Evolutionary conservation across 2,113 vertebrate species (phyloP), one percentile per base, ranked within the genome.

Genomic region (Lepus timidus): DNA sequence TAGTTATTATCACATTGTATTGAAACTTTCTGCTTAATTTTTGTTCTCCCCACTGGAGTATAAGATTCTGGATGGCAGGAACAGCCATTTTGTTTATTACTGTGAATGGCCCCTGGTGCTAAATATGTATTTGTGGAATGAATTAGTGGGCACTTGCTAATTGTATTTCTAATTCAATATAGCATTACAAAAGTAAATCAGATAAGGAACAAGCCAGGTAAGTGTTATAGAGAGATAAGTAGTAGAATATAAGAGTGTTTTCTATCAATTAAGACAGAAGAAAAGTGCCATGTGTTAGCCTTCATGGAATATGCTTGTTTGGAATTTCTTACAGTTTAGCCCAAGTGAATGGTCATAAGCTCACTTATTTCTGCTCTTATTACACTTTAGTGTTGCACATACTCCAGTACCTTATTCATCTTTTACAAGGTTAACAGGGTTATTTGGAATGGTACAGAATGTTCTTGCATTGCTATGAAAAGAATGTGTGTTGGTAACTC

Each of bases 371-470:
- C 65, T 93, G 70, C 27, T 81, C 14, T 93, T 67, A 86, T 91
- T 92, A 80, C 58, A 85, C 90, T 52, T 80, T 88, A 51, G 70
- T 94, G 67, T 67, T 95, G 13, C 75, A 76, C 64, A 81, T 83
- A 89, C 68, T 73, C 17, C 29, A 83, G 61, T 55, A 89, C 64
- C 25, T 83, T 84, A 94, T 78, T 96, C 95, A 90, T 95, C 95
- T 96, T 95, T 95, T 90, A 94, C 96, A 94, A 96, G 96, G 96
- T 94, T 93, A 88, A 96, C 95, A 91, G 80, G 79, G 94, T 93
- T 91, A 91, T 94, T 97, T 95, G 79, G 83, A 94, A 93, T 78
- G 92, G 91, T 88, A 91, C 95, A 96, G 83, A 78, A 44, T 91
- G 91, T 94, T 91, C 91, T 93, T 90, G 29, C 71, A 83, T 31